phyloP scores from a whole-genome alignment of 2,797 vertebrate genomes.

The Gambusia yucatana region DNA sequence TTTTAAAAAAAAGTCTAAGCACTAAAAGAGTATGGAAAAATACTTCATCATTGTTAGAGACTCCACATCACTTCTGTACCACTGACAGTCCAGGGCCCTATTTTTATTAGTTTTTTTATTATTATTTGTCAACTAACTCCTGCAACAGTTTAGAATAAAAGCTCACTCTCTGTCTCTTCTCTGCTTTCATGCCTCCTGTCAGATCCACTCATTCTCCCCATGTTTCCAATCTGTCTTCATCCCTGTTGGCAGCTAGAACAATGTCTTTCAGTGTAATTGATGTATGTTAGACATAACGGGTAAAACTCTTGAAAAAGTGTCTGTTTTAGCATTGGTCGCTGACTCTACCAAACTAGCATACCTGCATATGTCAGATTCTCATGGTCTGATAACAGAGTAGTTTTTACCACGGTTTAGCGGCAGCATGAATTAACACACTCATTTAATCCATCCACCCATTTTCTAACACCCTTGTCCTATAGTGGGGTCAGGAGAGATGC shows the following conservation, averaged over 20 bases:
- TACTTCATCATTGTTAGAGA: not conserved
- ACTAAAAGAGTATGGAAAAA: not conserved
- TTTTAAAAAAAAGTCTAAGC: not conserved
- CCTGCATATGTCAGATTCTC: not conserved
- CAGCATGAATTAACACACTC: not conserved
- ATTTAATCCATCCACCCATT: not conserved
- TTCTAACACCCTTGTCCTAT: too few species aligned
- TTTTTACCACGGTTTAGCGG: not conserved
- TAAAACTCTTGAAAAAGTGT: not conserved
- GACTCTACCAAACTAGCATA: not conserved
- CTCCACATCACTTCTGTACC: not conserved
- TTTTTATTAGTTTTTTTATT: too few species aligned
- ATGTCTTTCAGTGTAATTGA: not conserved
- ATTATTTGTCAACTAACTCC: not conserved
- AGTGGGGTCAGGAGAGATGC: too few species aligned
- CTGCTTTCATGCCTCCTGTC: constrained; percentile 1
- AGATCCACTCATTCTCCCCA: not conserved
- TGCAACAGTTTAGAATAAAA: not conserved
- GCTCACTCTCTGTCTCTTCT: not conserved
- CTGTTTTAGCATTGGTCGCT: not conserved
- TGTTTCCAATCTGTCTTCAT: not conserved
- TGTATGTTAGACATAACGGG: constrained; percentile 1
- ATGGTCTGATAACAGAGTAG: not conserved
- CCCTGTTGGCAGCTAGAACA: not conserved
- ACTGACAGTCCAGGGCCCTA: not conserved